Conservation (phyloP, 2,888 invertebrate species). For the Caenorhabditis japonica region DNA sequence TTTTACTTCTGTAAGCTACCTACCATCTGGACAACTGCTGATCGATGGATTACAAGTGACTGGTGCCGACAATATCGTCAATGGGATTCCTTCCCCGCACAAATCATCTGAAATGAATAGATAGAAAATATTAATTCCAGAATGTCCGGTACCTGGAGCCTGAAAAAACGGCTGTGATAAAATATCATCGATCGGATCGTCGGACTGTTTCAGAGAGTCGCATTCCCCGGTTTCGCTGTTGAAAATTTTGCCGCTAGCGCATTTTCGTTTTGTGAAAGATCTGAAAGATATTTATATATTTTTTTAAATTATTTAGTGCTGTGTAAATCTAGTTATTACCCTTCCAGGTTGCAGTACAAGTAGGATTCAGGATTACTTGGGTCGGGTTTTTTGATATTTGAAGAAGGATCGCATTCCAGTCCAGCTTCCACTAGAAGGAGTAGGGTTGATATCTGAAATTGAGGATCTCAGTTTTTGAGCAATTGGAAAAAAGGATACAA, state of each 20-base stretch:
- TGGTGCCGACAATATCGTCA: conserved; percentile 75
- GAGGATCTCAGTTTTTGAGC: not conserved
- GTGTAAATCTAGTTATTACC: conserved; percentile 49
- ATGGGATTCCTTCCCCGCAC: conserved; percentile 73
- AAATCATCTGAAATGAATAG: conserved; percentile 67
- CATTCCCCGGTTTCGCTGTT: conserved; percentile 68
- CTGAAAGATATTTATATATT: conserved; percentile 37
- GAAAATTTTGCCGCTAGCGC: conserved; percentile 71
- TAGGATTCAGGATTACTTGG: conserved; percentile 70
- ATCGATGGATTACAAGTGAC: conserved; percentile 76
- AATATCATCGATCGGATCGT: conserved; percentile 65
- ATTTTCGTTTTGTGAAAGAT: conserved; percentile 70
- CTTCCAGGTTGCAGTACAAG: conserved; percentile 75
- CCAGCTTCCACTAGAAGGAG: conserved; percentile 26
- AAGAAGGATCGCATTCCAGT: conserved; percentile 65
- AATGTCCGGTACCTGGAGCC: conserved; percentile 66
- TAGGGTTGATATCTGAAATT: conserved; percentile 37
- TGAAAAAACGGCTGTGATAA: conserved; percentile 74
- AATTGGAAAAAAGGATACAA: too few species aligned
- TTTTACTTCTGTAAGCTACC: not conserved
- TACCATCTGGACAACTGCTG: conserved; percentile 76
- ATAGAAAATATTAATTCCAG: not conserved
- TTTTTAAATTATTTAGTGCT: too few species aligned
- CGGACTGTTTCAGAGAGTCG: conserved; percentile 57
- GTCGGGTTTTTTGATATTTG: conserved; percentile 68